Conservation (phyloP, 2,113 vertebrate genomes). For the Callaeas wilsoni region DNA sequence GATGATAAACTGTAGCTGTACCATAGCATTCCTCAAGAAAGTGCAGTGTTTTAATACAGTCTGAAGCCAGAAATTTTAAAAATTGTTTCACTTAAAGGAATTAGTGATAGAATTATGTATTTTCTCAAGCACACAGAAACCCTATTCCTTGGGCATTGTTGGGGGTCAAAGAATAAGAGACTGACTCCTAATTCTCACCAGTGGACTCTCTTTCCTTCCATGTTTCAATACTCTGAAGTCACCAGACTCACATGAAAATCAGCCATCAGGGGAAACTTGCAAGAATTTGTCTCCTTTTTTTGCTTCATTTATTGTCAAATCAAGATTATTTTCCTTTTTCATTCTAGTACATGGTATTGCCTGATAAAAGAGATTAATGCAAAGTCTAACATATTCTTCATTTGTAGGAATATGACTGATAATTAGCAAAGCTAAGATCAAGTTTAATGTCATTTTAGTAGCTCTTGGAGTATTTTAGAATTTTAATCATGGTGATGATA, state of each 20-base stretch:
- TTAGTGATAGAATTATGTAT: neutral
- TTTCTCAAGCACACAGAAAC: neutral
- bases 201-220: neutral
- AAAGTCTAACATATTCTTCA: neutral
- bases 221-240: neutral
- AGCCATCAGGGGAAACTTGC: neutral
- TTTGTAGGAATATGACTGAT: neutral
- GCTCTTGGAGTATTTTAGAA: conserved; percentile 8
- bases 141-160: neutral
- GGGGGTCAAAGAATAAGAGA: neutral
- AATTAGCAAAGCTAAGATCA: conserved; percentile 18
- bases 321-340: neutral
- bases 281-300: neutral
- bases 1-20: neutral
- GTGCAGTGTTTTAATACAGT: neutral
- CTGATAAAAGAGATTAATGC: neutral
- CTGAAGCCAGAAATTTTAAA: neutral
- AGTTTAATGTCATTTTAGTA: neutral
- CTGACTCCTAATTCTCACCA: neutral
- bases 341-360: neutral
- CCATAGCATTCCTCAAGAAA: neutral
- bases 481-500: neutral
- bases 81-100: neutral
- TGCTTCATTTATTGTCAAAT: neutral
- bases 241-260: neutral